Conservation (phyloP, 2,797 vertebrate genomes). For the Valencia hispanica region DNA sequence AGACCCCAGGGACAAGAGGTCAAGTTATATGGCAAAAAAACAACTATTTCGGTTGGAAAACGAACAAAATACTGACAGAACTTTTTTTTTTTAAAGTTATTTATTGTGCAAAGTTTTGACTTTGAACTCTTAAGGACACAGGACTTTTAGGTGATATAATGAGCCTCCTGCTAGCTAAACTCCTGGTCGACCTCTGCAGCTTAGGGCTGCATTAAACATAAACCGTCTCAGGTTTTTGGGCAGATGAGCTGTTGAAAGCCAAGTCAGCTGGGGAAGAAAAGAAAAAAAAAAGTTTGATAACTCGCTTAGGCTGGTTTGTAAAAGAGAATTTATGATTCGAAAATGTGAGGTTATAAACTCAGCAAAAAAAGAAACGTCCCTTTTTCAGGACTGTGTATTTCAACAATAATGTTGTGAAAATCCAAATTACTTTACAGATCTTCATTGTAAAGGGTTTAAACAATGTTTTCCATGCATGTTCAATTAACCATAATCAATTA, state of each 20-base stretch:
- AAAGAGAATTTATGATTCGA: background rate
- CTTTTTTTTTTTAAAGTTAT: background rate
- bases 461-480: too few species aligned
- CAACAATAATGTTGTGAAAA: too few species aligned
- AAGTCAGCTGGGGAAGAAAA: background rate
- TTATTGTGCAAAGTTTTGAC: constrained; percentile 40
- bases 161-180: constrained; percentile 20
- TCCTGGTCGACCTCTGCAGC: constrained; percentile 4
- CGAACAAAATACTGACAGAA: constrained; percentile 5
- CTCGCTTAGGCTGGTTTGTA: background rate
- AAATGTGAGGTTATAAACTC: background rate
- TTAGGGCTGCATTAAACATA: constrained; percentile 1
- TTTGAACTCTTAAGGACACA: constrained; percentile 45
- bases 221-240: constrained; percentile 4
- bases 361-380: too few species aligned
- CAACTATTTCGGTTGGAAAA: constrained; percentile 4
- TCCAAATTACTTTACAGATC: too few species aligned
- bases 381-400: too few species aligned
- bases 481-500: too few species aligned
- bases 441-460: too few species aligned
- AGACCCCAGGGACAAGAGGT: constrained; percentile 41
- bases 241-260: background rate
- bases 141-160: constrained; percentile 23
- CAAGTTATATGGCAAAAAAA: constrained; percentile 14
- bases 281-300: background rate